Base-by-base conservation (phyloP, 2,113 vertebrate species). In the Ranitomeya variabilis region DNA sequence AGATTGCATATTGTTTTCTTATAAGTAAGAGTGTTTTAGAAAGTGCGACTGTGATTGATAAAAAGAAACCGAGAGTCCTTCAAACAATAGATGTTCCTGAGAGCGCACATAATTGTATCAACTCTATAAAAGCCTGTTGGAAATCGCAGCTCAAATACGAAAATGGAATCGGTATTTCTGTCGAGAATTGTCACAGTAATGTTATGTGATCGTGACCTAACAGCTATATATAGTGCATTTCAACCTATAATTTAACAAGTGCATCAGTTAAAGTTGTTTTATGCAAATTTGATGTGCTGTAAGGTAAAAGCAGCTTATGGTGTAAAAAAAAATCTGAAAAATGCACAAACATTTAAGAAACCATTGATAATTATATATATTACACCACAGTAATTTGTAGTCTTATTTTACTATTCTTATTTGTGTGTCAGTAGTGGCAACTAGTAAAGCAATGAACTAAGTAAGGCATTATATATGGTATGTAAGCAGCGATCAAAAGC, bases 141-240 rank as follows among this genome's bases (percentile, higher is more conserved):
- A 69, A 55, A 84, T 69, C n/a, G 71, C 64, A 14, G n/a, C 64
- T 84, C 51, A 23, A 55, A 55, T 23, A 74, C 54, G 13, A 21
- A 76, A 85, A 85, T 16, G 52, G 51, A 73, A 85, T 73, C 16
- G 14, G 83, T n/a, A 85, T 66, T 21, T 85, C 69, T 15, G 67
- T 60, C 37, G 55, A 85, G 55, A 85, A 85, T 60, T 74, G 52
- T 78, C 85, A 67, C 51, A 45, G 37, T 67, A 86, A 67, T 67
- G 51, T 80, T 66, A 86, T 78, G 85, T 78, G 59, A 78, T 64
- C 59, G 55, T 66, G 74, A 79, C 74, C 73, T 31, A 78, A 80
- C 19, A 52, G 74, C 85, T 86, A 67, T 79, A 86, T 66, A 54
- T 66, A 67, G 76, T n/a, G 21, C 55, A 86, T 86, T 10, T n/a